A percentile compares a stretch with the other conserved stretches of the same genome.
Evolutionary conservation across 2,888 invertebrate species (phyloP).

Genomic region (Mylabris sibirica): DNA sequence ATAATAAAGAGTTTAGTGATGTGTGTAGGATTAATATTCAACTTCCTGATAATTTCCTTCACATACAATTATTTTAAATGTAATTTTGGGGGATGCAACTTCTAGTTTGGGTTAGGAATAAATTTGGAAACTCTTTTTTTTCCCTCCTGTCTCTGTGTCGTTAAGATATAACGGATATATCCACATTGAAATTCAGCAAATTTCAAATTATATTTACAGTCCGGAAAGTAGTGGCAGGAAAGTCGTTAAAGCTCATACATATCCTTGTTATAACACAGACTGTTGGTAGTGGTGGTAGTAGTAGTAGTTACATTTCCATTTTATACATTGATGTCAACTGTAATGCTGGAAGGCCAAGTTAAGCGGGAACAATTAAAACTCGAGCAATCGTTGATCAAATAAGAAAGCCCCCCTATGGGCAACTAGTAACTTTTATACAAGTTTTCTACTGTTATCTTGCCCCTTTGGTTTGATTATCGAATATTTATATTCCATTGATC

Average conservation of each 20-base stretch:
- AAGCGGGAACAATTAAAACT: constrained; percentile 28
- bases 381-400: constrained; percentile 28
- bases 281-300: not conserved
- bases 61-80: not conserved
- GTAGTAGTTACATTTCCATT: constrained; percentile 15
- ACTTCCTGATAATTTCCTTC: not conserved
- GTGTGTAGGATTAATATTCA: constrained; percentile 5
- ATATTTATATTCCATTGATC: constrained; percentile 48
- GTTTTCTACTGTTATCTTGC: constrained; percentile 49
- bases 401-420: constrained; percentile 28
- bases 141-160: not conserved
- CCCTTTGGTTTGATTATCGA: constrained; percentile 49
- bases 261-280: constrained; percentile 18
- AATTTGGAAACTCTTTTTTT: not conserved
- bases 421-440: constrained; percentile 39
- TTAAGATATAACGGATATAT: constrained; percentile 3
- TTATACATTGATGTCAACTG: constrained; percentile 20
- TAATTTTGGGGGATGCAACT: not conserved
- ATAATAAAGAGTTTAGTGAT: not conserved
- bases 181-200: constrained; percentile 24
- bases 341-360: constrained; percentile 21
- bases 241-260: constrained; percentile 20
- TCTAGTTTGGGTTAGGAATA: not conserved
- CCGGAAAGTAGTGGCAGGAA: constrained; percentile 22
- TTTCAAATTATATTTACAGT: constrained; percentile 14